Percentiles rank a stretch among this genome's conserved stretches.
Evolutionary conservation across 2,113 vertebrate species (phyloP).

Genomic region (Cacatua alba): DNA sequence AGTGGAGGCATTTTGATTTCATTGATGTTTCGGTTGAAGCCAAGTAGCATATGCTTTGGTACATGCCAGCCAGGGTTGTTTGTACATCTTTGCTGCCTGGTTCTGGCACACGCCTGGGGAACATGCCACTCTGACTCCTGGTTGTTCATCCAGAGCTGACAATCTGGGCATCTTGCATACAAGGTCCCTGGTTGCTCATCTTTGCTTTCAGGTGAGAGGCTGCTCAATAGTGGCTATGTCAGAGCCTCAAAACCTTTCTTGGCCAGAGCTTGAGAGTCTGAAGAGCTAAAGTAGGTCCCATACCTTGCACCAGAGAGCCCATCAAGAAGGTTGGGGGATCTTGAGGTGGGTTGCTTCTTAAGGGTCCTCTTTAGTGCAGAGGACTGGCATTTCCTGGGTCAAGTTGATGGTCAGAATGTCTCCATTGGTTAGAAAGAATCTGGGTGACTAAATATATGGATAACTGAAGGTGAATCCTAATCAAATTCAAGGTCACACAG

Average conservation of each 20-base stretch:
- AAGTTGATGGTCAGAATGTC: background rate
- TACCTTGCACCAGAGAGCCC: background rate
- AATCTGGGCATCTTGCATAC: background rate
- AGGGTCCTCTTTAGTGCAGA: background rate
- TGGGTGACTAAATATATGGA: background rate
- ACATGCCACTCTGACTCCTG: background rate
- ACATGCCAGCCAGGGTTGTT: background rate
- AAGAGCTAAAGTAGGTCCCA: background rate
- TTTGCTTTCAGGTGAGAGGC: background rate
- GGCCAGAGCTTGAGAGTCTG: background rate
- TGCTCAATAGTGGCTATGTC: background rate
- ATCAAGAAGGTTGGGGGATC: background rate
- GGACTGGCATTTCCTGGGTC: background rate
- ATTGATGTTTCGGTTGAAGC: background rate
- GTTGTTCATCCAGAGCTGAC: background rate
- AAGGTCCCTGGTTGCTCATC: background rate
- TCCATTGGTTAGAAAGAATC: background rate
- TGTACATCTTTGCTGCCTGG: background rate
- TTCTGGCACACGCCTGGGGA: background rate
- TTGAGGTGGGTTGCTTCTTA: background rate
- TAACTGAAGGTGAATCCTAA: background rate
- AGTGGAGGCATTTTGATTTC: background rate
- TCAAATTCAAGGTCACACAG: background rate
- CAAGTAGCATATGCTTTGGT: background rate
- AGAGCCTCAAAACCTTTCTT: background rate